Base-by-base conservation (phyloP, 2,797 vertebrate species). In the Sebastes reedi region DNA sequence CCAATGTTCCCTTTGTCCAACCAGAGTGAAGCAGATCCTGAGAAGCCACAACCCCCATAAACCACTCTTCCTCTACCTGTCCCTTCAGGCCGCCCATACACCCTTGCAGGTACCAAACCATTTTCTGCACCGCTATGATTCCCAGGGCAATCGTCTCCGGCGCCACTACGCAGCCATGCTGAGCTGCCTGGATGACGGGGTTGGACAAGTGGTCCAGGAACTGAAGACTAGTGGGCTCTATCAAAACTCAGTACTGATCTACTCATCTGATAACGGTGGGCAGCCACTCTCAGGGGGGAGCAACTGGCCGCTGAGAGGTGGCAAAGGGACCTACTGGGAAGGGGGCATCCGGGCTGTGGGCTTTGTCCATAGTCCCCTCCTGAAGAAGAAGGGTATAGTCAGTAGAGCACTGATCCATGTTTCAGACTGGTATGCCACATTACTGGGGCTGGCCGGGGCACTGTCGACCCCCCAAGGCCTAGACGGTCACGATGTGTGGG, bases 251-350 rank as follows among this genome's bases (percentile, higher is more conserved):
- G 91, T 99, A 9, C 90, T 98, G 75, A 94, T 99, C 80, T 99
- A 98, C 91, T 98, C 98, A 5, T 98, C 98, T 4, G 98, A 99
- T 88, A 99, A 98, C 0, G 97, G 98, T 0, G 97, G 97, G 10
- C 98, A 97, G 86, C 97, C 98, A 0, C 95, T 97, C 18, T 97
- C 96, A 0, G 97, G 98, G 5, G 97, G 97, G 16, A 98, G 97
- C 84, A 99, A 98, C 89, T 99, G 98, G 98, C 96, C 98, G 2
- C 96, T 99, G 29, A 95, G 97, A 84, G 97, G 98, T 3, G 97
- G 97, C 78, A 99, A 99, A 89, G 98, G 98, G 16, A 98, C 97
- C 2, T 98, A 99, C 34, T 99, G 97, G 98, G 97, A 99, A 88
- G 98, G 98, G 12, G 98, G 98, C 3, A 96, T 99, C 68, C 90